phyloP scores from a whole-genome alignment of 1,140 invertebrate genomes.

The Onthophagus taurus region DNA sequence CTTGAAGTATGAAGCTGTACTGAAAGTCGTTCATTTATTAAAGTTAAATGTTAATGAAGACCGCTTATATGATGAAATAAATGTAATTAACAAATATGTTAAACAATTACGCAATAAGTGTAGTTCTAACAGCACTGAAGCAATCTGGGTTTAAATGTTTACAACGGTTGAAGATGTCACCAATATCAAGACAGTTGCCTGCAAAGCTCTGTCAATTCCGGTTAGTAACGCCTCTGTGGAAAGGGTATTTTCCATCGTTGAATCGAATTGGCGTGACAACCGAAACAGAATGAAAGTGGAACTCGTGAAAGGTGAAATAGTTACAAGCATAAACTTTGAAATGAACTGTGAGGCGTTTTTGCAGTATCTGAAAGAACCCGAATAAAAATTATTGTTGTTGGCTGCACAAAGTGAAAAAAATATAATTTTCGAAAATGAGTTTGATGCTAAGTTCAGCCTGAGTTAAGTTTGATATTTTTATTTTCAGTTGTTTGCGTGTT shows the following conservation, averaged over 20 bases:
- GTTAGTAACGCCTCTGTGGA: conserved; percentile 4
- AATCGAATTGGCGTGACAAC: background rate
- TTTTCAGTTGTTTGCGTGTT: too few relatives aligned
- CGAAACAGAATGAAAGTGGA: conserved; percentile 2
- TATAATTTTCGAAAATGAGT: too few relatives aligned
- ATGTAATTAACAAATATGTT: background rate
- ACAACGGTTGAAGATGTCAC: too few relatives aligned
- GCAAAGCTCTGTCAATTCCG: background rate
- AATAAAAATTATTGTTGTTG: background rate
- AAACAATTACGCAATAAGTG: background rate
- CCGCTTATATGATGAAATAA: background rate
- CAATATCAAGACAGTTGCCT: background rate
- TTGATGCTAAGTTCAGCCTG: too few relatives aligned
- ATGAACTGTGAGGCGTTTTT: conserved; percentile 1
- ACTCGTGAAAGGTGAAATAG: conserved; percentile 2
- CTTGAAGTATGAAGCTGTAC: background rate
- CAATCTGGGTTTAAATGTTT: too few relatives aligned
- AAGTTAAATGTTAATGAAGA: background rate
- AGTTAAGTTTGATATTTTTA: too few relatives aligned
- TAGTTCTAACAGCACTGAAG: too few relatives aligned
- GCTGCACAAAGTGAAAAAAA: too few relatives aligned
- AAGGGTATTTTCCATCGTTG: background rate
- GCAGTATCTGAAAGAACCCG: background rate
- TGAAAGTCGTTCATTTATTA: background rate
- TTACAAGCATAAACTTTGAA: background rate